Base-by-base conservation (phyloP, 1,140 invertebrate genomes). In the Belonocnema kinseyi region DNA sequence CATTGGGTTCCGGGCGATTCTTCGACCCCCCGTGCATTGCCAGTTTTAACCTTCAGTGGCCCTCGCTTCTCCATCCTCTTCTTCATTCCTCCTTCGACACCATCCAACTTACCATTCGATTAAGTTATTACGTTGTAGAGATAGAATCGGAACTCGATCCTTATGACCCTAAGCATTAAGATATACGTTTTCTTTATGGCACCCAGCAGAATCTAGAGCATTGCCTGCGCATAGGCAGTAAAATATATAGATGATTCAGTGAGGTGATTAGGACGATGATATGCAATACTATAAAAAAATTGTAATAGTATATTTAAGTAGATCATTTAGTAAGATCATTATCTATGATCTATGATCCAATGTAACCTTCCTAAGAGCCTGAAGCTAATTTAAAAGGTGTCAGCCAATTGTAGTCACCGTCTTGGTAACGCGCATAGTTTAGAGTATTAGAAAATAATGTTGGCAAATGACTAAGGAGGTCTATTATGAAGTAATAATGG, bases 61-160 rank as follows among this genome's bases (percentile, higher is more conserved):
- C 77, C 77, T 76, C 77, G 80, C 83, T 78, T 80, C 80, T 83
- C 83, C 82, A 79, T 77, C 77, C 52, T 77, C 74, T 73, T 80
- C 76, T 72, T 73, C 74, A 58, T 77, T 72, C 76, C 71, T 77
- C 40, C 82, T 56, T 50, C 72, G 46, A 76, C 76, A 78, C 81
- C 78, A 83, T 83, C 80, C 78, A 82, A 78, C 80, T 81, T 75
- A 78, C 79, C 83, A 73, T 75, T 77, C 80, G 83, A 86, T 86
- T 83, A 86, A 86, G 85, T 86, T 86, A 86, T 86, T 86, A 86
- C 81, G 79, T 74, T 51, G 76, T 16, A 46, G 56, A 86, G 85
- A 86, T 85, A 85, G 79, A 72, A 86, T 86, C 83, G 76, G 74
- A 78, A 79, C 53, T 74, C 79, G 46, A 73, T 80, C 77, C 71